phyloP scores from a whole-genome alignment of 2,888 invertebrate species.

The Zygogramma bicolorata region DNA sequence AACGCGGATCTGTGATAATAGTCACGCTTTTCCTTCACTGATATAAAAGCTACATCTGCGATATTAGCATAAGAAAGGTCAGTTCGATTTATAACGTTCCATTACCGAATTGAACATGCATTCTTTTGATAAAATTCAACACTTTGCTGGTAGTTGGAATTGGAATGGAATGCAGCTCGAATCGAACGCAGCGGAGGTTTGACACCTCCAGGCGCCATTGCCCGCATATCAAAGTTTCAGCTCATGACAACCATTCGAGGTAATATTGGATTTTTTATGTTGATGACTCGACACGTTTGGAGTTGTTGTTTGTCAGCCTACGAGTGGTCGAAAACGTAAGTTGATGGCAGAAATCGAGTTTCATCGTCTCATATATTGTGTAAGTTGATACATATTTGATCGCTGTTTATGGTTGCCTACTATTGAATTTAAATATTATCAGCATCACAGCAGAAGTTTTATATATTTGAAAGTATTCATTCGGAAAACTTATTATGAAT shows the following conservation, averaged over 20 bases:
- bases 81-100: constrained; percentile 23
- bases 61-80: constrained; percentile 24
- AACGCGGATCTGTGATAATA: too few relatives aligned
- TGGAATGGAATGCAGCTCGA: constrained; percentile 43
- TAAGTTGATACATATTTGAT: too few relatives aligned
- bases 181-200: constrained; percentile 43
- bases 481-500: too few relatives aligned
- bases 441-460: too few relatives aligned
- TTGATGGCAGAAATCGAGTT: neutral
- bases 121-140: constrained; percentile 26
- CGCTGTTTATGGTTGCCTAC: too few relatives aligned
- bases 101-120: constrained; percentile 28
- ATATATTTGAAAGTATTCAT: too few relatives aligned
- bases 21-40: constrained; percentile 13
- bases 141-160: constrained; percentile 23
- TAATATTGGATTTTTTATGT: constrained; percentile 19
- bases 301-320: neutral
- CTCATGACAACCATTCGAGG: constrained; percentile 26
- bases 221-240: constrained; percentile 33
- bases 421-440: too few relatives aligned
- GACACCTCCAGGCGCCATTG: constrained; percentile 38
- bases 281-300: neutral
- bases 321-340: neutral
- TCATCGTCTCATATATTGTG: neutral
- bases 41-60: neutral